These are phyloP conservation scores for Melanotaenia duboulayi DNA, from an alignment of 2,113 vertebrate species.

Conservation along the genomic window DNA sequence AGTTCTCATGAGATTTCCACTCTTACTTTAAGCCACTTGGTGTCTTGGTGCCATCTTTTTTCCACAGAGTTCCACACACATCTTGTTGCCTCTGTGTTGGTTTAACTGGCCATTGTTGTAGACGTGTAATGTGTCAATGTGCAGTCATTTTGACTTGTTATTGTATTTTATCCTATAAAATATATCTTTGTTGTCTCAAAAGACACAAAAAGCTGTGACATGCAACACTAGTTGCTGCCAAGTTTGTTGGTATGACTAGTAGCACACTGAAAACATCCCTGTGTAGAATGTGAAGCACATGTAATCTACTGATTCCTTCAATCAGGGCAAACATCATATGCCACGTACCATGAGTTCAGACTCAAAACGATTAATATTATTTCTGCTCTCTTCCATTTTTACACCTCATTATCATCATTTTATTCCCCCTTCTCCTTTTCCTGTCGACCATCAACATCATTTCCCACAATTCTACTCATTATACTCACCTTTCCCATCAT, in stretches of 20 bases:
- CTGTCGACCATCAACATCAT: constrained; percentile 52
- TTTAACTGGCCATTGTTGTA: constrained; percentile 73
- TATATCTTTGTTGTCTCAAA: constrained; percentile 57
- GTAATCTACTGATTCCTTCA: constrained; percentile 59
- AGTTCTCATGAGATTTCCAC: constrained; percentile 59
- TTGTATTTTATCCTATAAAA: constrained; percentile 62
- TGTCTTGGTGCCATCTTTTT: constrained; percentile 72
- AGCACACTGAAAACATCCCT: constrained; percentile 62
- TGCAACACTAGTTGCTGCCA: constrained; percentile 22
- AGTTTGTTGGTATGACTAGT: constrained; percentile 38
- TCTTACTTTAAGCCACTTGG: constrained; percentile 68
- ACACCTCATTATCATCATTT: constrained; percentile 70
- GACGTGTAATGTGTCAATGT: constrained; percentile 70
- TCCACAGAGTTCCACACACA: constrained; percentile 75
- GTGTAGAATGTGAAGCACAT: constrained; percentile 75
- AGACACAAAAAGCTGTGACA: constrained; percentile 62
- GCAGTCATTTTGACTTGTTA: constrained; percentile 67
- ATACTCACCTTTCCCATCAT: constrained; percentile 66
- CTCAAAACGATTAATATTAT: constrained; percentile 74
- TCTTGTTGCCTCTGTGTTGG: constrained; percentile 82
- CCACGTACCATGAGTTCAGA: constrained; percentile 57
- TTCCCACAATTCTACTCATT: constrained; percentile 65
- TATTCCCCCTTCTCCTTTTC: constrained; percentile 54
- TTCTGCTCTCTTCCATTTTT: constrained; percentile 78
- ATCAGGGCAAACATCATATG: constrained; percentile 39